Evolutionary conservation across 1,140 invertebrate genomes (phyloP), one percentile per base, ranked within the genome.

Genomic region (Eriocheir sinensis): DNA sequence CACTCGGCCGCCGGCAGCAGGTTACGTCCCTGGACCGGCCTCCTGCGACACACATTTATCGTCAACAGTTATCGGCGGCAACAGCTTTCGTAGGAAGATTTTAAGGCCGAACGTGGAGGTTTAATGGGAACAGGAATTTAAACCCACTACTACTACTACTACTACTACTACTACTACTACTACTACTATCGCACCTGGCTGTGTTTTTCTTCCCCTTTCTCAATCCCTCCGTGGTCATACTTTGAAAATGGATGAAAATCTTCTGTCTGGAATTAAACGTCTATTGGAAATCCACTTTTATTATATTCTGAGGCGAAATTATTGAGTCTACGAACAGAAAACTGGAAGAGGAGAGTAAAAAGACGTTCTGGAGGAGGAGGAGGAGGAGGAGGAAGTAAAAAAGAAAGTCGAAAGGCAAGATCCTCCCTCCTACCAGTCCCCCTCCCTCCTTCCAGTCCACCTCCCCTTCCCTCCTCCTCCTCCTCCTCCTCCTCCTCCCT

Each of bases 381-480:
- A 30, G 85, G 1, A 17, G 21, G 85, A 40, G 38, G 38, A 41
- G 27, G 36, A 41, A 89, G 34, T 41, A 41, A 41, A 30, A 21
- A 89, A 30, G 86, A 36, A 86, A 40, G 86, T 89, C 8, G 1
- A 15, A 27, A 89, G 40, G 40, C 86, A 44, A 15, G 86, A 30
- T 41, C n/a, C 86, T 41, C 85, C 21, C 38, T 44, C 85, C 38
- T 34, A 15, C 17, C 86, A 8, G 3, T 30, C 30, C 30, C 38
- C n/a, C 88, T 89, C 88, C 41, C 88, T 89, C 88, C 41, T 30
- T 89, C 44, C 41, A 3, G 0, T 40, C 30, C 88, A 9, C 44
- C 27, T n/a, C 15, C 38, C 4, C 44, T 72, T 32, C 32, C 30
- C 38, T 81, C 60, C 32, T 60, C 60, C 72, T 38, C 79, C 32